These are phyloP conservation scores for Muntiacus muntjak DNA, from an alignment of 2,113 vertebrate genomes.

Conservation along the genomic window DNA sequence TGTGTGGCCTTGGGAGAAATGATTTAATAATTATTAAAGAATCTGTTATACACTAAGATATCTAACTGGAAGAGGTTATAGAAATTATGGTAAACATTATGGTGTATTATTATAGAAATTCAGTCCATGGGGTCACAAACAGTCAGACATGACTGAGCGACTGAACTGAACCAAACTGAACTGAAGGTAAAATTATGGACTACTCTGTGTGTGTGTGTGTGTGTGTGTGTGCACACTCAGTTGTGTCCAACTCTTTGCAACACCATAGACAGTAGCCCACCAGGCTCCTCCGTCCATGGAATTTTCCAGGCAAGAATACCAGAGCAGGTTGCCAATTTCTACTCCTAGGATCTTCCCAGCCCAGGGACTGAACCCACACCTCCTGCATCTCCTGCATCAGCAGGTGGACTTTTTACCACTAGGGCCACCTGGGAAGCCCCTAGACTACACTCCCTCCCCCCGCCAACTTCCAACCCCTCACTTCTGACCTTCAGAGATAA, in stretches of 20 bases:
- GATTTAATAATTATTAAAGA: not conserved
- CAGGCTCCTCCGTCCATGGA: not conserved
- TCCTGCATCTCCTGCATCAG: not conserved
- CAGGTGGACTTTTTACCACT: not conserved
- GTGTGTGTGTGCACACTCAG: not conserved
- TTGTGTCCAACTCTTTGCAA: not conserved
- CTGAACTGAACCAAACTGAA: not conserved
- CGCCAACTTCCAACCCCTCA: not conserved
- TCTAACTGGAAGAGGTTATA: not conserved
- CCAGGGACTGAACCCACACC: not conserved
- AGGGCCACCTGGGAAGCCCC: not conserved
- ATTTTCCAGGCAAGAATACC: not conserved
- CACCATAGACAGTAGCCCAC: not conserved
- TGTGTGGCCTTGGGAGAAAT: not conserved
- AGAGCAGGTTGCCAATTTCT: not conserved
- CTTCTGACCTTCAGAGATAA: slow-evolving; percentile 13
- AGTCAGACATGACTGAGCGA: fast-evolving
- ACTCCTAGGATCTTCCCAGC: not conserved
- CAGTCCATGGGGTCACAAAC: not conserved
- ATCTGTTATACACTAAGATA: not conserved
- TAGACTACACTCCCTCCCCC: not conserved
- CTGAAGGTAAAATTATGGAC: not conserved
- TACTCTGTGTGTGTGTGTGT: not conserved
- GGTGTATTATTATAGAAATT: not conserved
- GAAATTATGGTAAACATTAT: not conserved